Base-by-base conservation (phyloP, 2,888 invertebrate species). In the Drosophila putrida region DNA sequence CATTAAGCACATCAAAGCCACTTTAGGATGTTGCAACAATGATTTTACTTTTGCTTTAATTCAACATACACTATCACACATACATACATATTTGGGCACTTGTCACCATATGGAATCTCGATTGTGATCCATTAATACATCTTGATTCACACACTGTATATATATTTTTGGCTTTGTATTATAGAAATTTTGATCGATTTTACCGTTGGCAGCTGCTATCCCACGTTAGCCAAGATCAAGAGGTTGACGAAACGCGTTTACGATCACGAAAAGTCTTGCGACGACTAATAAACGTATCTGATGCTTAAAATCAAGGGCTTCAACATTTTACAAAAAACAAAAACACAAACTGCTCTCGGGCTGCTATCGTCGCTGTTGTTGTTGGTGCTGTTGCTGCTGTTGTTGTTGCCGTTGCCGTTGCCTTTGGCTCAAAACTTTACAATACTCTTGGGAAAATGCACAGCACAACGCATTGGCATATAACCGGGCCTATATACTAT, bases 241-340 rank as follows among this genome's bases (percentile, higher is more conserved):
- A 68, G 51, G 61, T 69, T 69, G 82, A 71, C 67, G 61, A 71
- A 80, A 87, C 83, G 88, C 90, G 90, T 89, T 89, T 84, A 82
- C 82, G 82, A 87, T 83, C 90, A 82, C 88, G 89, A 84, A 90
- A 85, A 82, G 86, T 85, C 88, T 89, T 89, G 82, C 88, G 82
- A 83, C 87, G 84, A 90, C 91, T 90, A 89, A 90, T 88, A 78
- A 88, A 86, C 84, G 89, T 90, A 87, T 83, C 88, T 82, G 79
- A 74, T 88, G 89, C 86, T 89, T 82, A 88, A 90, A 90, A 91
- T 91, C 90, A 91, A 91, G 91, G 90, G 91, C 90, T 90, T 73
- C 87, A 80, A 82, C 89, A 88, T 90, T 90, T 90, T 90, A 90
- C 90, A 90, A 90, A 89, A 80, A 59, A 43, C 57, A 59, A 58